Base-by-base conservation (phyloP, 2,888 invertebrate species). In the Phragmatobia fuliginosa region DNA sequence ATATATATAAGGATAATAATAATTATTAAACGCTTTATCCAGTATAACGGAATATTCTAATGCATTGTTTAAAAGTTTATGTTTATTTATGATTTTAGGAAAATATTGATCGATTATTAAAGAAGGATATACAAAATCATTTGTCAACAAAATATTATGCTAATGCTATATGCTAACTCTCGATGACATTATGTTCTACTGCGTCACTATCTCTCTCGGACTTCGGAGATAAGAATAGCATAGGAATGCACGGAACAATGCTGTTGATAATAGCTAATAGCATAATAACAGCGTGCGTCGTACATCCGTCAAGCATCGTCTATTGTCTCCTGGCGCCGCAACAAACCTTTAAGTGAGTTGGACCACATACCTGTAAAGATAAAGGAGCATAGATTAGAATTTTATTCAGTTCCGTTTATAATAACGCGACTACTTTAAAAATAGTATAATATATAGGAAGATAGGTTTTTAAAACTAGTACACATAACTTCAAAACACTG, bases 301-400 rank as follows among this genome's bases (percentile, higher is more conserved):
- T 59, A 52, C 69, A 28, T 49, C 49, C 14, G 32, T 64, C 16
- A 25, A 14, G 45, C 33, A 38, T 45, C n/a, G 18, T 32, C 60
- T 31, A 64, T 64, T 64, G 67, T 64, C 18, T 8, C 45, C 52
- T 14, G 41, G 41, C 71, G 45, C 70, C 64, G 61, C 64, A 41
- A 58, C 71, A 67, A 71, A 67, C 71, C 61, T 67, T 70, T n/a
- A 18, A 49, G 62, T 58, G 56, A 33, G 1, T 25, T 11, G 49
- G 21, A 25, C 52, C 60, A 71, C 71, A 61, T 67, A 71, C 71
- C 71, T 71, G 71, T 14, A 67, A 71, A 41, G 52, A 71, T 56
- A 67, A 56, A n/a, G 49, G 8, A 66, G 33, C 25, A 41, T 32
- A 56, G 59, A 49, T 71, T 67, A 67, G 56, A 56, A 59, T 16